Percentiles rank a stretch among this genome's conserved stretches.
These are phyloP conservation scores for Kryptopterus vitreolus DNA, from an alignment of 2,797 vertebrate species.

Conservation along the genomic window DNA sequence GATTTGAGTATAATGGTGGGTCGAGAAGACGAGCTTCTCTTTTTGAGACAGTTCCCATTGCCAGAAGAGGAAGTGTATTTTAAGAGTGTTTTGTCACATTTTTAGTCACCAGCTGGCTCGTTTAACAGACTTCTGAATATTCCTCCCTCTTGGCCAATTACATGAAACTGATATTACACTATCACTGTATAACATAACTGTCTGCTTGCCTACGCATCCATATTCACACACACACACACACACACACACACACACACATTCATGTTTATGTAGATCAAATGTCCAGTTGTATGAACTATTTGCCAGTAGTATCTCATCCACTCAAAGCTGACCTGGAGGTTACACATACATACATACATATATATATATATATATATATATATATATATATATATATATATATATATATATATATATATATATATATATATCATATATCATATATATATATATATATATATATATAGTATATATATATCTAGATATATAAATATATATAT, in stretches of 20 bases:
- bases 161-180: neutral
- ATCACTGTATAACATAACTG: neutral
- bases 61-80: conserved; percentile 51
- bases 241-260: conserved; percentile 9
- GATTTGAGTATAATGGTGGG: neutral
- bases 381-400: no score
- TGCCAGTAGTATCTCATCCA: neutral
- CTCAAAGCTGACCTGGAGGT: neutral
- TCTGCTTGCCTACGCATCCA: neutral
- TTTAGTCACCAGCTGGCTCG: conserved; percentile 11
- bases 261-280: neutral
- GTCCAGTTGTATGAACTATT: neutral
- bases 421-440: no score
- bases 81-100: conserved; percentile 22
- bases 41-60: conserved; percentile 4
- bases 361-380: no score
- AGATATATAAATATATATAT: no score
- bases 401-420: no score
- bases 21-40: neutral
- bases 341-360: no score
- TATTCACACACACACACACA: neutral
- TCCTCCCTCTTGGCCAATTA: neutral
- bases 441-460: neutral
- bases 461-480: no score
- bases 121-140: neutral